Conservation (phyloP, 2,888 invertebrate genomes). For the Cosmia pyralina region DNA sequence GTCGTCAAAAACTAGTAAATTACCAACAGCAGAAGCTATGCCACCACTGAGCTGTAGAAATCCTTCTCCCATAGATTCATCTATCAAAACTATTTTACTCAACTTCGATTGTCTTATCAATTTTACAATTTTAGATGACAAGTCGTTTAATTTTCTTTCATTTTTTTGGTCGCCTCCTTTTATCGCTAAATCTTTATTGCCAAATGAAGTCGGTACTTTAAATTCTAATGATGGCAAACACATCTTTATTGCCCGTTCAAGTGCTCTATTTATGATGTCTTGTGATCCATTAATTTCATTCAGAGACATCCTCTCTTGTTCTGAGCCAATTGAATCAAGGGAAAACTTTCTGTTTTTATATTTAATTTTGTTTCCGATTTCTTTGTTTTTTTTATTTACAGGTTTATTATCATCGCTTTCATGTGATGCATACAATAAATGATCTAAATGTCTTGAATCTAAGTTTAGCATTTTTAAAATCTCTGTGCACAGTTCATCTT, state of each 20-base stretch:
- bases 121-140: conserved; percentile 5
- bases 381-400: no score
- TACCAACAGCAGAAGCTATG: no score
- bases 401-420: no score
- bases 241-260: conserved; percentile 2
- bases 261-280: conserved; percentile 7
- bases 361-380: no score
- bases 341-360: no score
- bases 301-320: no score
- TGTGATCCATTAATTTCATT: not conserved
- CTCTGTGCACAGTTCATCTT: no score
- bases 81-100: conserved; percentile 14
- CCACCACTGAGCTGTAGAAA: conserved; percentile 27
- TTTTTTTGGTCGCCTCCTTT: conserved; percentile 21
- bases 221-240: conserved; percentile 1
- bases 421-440: no score
- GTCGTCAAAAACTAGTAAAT: no score
- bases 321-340: no score
- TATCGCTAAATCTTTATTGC: conserved; percentile 19
- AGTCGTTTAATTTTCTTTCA: conserved; percentile 22
- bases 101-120: conserved; percentile 14
- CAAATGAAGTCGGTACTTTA: conserved; percentile 30
- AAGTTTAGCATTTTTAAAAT: no score
- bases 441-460: no score
- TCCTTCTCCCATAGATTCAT: conserved; percentile 21